Percentiles rank a stretch among this genome's conserved stretches.
These are phyloP conservation scores for Platerodrilus igneus DNA, from an alignment of 2,888 invertebrate genomes.

Conservation along the genomic window DNA sequence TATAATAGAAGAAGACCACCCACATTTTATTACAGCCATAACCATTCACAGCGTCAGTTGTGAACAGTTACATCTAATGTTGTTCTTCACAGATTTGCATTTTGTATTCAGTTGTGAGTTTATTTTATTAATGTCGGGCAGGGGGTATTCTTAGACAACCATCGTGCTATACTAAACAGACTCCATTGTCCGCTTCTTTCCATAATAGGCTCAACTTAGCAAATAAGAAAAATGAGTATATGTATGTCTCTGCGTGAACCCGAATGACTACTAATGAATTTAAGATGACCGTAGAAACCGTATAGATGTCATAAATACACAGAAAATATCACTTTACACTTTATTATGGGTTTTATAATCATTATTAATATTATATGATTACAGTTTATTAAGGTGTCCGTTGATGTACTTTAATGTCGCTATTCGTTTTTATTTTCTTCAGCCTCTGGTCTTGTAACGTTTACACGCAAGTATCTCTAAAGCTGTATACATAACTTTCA, in stretches of 20 bases:
- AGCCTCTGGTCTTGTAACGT: too few relatives aligned
- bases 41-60: conserved; percentile 19
- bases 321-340: conserved; percentile 47
- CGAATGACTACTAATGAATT: conserved; percentile 41
- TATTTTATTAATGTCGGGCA: conserved; percentile 16
- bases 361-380: conserved; percentile 46
- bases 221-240: conserved; percentile 39
- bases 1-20: conserved; percentile 17
- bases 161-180: neutral
- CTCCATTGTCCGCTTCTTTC: conserved; percentile 11
- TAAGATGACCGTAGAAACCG: conserved; percentile 37
- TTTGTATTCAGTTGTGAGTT: conserved; percentile 19
- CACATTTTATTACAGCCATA: conserved; percentile 20
- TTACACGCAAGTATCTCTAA: too few relatives aligned
- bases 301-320: conserved; percentile 41
- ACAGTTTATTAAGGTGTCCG: conserved; percentile 40
- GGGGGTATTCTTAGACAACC: conserved; percentile 10
- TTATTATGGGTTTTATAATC: conserved; percentile 43
- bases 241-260: conserved; percentile 38
- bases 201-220: conserved; percentile 22
- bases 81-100: conserved; percentile 22
- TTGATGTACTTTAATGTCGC: conserved; percentile 31
- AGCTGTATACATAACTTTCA: too few relatives aligned
- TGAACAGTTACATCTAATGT: conserved; percentile 21
- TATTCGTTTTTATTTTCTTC: too few relatives aligned